Evolutionary conservation across 2,888 invertebrate genomes (phyloP).

Genomic region (Graphium colonna): DNA sequence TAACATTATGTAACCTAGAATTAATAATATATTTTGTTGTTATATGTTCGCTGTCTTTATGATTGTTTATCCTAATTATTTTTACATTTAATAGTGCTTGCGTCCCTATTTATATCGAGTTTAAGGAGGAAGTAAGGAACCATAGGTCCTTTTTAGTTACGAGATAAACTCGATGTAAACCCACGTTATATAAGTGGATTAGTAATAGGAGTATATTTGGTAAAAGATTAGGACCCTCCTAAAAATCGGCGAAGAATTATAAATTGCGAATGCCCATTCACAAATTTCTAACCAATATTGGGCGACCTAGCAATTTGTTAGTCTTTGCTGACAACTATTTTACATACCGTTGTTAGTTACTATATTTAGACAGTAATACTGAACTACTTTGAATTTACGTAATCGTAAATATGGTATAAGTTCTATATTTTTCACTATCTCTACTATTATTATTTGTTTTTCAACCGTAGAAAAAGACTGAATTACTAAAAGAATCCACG

Average conservation of each 20-base stretch:
- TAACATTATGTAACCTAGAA: constrained; percentile 62
- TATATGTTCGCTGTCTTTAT: constrained; percentile 65
- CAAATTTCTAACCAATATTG: constrained; percentile 25
- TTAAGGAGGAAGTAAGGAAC: constrained; percentile 36
- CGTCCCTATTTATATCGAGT: constrained; percentile 42
- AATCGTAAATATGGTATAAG: constrained; percentile 45
- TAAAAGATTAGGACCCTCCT: constrained; percentile 42
- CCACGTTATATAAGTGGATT: constrained; percentile 34
- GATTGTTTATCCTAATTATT: constrained; percentile 53
- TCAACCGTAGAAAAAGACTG: constrained; percentile 75
- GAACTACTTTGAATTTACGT: constrained; percentile 65
- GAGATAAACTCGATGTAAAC: constrained; percentile 43
- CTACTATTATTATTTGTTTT: constrained; percentile 48
- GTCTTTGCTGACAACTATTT: constrained; percentile 66
- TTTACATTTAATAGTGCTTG: constrained; percentile 41
- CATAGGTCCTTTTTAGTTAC: constrained; percentile 44
- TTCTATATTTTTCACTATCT: constrained; percentile 51
- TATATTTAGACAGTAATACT: constrained; percentile 61
- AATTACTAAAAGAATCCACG: constrained; percentile 61
- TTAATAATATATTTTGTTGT: constrained; percentile 73
- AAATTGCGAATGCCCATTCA: constrained; percentile 33
- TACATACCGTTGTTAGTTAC: constrained; percentile 77
- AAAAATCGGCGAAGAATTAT: constrained; percentile 48
- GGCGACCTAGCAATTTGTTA: constrained; percentile 41
- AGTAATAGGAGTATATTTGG: constrained; percentile 44